Conservation (phyloP, 2,888 invertebrate genomes). For the Scaeva pyrastri region DNA sequence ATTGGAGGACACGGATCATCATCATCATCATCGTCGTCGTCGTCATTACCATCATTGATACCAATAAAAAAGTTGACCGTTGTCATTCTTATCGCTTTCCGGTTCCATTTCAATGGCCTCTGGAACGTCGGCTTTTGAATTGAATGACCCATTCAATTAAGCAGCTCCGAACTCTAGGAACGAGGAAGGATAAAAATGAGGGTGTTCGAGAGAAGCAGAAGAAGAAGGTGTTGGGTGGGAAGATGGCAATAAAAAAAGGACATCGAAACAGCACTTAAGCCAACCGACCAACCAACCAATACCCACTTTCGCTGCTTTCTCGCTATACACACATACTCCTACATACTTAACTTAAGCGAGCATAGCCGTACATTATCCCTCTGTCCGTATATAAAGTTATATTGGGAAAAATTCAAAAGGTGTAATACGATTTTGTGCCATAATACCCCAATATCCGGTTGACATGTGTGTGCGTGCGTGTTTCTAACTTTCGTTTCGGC, state of each 20-base stretch:
- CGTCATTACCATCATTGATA: conserved; percentile 75
- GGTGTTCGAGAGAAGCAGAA: conserved; percentile 1
- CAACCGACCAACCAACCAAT: conserved; percentile 62
- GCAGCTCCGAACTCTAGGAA: conserved; percentile 79
- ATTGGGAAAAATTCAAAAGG: conserved; percentile 48
- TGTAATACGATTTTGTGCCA: conserved; percentile 73
- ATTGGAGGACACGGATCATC: conserved; percentile 63
- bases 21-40: conserved; percentile 60
- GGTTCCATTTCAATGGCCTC: conserved; percentile 72
- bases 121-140: conserved; percentile 78
- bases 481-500: conserved; percentile 46
- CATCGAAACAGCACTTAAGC: conserved; percentile 72
- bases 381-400: not conserved
- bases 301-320: conserved; percentile 51
- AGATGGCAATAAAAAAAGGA: conserved; percentile 58
- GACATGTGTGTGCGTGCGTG: conserved; percentile 42
- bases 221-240: not conserved
- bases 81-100: conserved; percentile 75
- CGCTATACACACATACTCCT: not conserved
- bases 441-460: conserved; percentile 50
- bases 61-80: conserved; percentile 76
- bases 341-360: not conserved
- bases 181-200: conserved; percentile 36
- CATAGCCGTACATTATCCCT: not conserved
- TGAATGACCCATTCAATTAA: conserved; percentile 84